phyloP scores from a whole-genome alignment of 2,888 invertebrate genomes.

The Malthinus seriepunctatus region DNA sequence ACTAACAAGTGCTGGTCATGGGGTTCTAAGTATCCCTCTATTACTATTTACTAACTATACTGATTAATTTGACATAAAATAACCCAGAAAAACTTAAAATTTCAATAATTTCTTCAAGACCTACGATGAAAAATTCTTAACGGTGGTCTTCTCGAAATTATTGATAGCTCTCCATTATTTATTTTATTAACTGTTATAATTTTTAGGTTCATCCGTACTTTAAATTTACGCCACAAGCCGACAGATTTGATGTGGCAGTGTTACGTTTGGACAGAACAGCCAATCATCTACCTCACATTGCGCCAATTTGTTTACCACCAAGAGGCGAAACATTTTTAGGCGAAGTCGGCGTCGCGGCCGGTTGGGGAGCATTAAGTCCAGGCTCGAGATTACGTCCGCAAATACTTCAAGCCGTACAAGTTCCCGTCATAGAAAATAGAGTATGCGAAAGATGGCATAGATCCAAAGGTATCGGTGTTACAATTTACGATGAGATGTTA shows the following conservation, averaged over 20 bases:
- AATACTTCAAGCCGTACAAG: constrained; percentile 88
- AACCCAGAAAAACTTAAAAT: too few relatives aligned
- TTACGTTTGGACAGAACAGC: constrained; percentile 84
- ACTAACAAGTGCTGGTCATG: too few relatives aligned
- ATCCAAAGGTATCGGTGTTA: constrained; percentile 79
- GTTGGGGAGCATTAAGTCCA: constrained; percentile 87
- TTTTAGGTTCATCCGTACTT: constrained; percentile 85
- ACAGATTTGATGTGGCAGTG: constrained; percentile 90
- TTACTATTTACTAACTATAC: too few relatives aligned
- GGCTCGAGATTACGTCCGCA: constrained; percentile 87
- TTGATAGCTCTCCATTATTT: too few relatives aligned
- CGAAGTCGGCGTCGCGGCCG: constrained; percentile 90
- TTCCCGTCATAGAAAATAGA: constrained; percentile 90
- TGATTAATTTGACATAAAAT: too few relatives aligned
- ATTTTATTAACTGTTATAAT: not conserved
- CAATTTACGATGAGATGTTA: constrained; percentile 94
- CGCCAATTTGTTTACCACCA: constrained; percentile 89
- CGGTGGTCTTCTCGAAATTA: too few relatives aligned
- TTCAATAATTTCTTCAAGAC: too few relatives aligned
- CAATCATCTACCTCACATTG: constrained; percentile 89
- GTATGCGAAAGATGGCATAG: constrained; percentile 72
- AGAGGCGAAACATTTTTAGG: constrained; percentile 89
- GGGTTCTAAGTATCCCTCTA: too few relatives aligned
- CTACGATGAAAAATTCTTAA: too few relatives aligned
- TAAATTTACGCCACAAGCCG: constrained; percentile 91